Evolutionary conservation across 2,797 vertebrate genomes (phyloP).

Genomic region (Lagodon rhomboides): DNA sequence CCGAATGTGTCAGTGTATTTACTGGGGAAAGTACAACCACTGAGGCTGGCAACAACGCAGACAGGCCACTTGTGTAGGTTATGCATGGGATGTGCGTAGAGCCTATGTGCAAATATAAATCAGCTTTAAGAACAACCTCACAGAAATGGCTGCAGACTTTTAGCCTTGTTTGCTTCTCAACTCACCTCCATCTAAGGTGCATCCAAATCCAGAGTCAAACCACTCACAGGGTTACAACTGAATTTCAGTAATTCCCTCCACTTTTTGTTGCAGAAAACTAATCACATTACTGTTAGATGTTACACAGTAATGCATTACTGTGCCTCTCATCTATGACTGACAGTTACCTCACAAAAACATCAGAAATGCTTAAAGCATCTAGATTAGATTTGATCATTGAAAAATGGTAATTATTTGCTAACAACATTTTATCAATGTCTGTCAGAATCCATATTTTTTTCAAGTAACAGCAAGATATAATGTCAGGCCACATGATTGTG

Average conservation of each 20-base stretch:
- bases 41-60: too few relatives aligned
- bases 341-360: conserved; percentile 1
- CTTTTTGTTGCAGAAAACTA: neutral
- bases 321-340: neutral
- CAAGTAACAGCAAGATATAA: neutral
- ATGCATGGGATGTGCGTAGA: too few relatives aligned
- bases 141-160: neutral
- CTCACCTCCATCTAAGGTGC: neutral
- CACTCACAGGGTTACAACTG: too few relatives aligned
- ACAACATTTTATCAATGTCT: neutral
- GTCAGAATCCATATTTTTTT: conserved; percentile 1
- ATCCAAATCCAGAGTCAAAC: neutral
- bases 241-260: neutral
- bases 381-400: neutral
- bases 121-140: neutral
- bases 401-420: neutral
- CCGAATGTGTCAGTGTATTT: too few relatives aligned
- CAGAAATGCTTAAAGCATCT: neutral
- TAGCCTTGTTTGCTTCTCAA: neutral
- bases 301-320: neutral
- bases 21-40: too few relatives aligned
- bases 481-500: neutral
- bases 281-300: neutral
- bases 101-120: too few relatives aligned
- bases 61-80: too few relatives aligned